phyloP scores from a whole-genome alignment of 2,888 invertebrate species.

The Lasiommata megera region DNA sequence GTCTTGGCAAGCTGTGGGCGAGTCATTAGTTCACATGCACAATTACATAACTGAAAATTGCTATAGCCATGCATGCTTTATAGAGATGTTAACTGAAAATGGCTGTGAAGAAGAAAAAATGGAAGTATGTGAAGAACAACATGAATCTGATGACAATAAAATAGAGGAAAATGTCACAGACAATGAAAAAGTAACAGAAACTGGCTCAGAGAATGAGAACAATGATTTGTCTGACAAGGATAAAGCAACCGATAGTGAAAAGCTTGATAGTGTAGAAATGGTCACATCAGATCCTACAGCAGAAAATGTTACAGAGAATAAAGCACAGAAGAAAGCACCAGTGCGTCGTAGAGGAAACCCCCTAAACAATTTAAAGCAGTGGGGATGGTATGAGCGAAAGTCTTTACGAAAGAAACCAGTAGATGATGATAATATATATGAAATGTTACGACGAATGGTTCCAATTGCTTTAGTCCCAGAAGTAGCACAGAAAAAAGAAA shows the following conservation, averaged over 20 bases:
- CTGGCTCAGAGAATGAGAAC: slow-evolving; percentile 59
- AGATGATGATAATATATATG: slow-evolving; percentile 85
- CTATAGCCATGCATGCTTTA: slow-evolving; percentile 77
- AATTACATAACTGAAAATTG: slow-evolving; percentile 82
- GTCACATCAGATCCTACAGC: slow-evolving; percentile 41
- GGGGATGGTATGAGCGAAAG: slow-evolving; percentile 88
- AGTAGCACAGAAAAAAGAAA: slow-evolving; percentile 59
- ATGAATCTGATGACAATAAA: slow-evolving; percentile 49
- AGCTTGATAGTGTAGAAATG: slow-evolving; percentile 47
- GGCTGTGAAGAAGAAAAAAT: slow-evolving; percentile 49
- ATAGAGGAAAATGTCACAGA: slow-evolving; percentile 43
- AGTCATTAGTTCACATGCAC: slow-evolving; percentile 84
- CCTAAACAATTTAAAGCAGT: slow-evolving; percentile 86
- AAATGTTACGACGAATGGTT: slow-evolving; percentile 84
- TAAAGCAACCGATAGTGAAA: slow-evolving; percentile 61
- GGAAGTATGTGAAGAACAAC: slow-evolving; percentile 61
- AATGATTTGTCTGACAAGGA: slow-evolving; percentile 71
- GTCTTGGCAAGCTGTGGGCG: slow-evolving; percentile 85
- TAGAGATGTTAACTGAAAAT: slow-evolving; percentile 62
- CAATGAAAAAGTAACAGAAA: slow-evolving; percentile 53
- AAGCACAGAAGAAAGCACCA: slow-evolving; percentile 71
- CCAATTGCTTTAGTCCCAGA: slow-evolving; percentile 81
- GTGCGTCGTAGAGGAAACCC: slow-evolving; percentile 87
- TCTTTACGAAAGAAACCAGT: slow-evolving; percentile 74
- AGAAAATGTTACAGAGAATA: slow-evolving; percentile 53